A percentile compares a stretch with the other conserved stretches of the same genome.
These are phyloP conservation scores for Maccullochella peelii DNA, from an alignment of 2,113 vertebrate species.

Conservation along the genomic window DNA sequence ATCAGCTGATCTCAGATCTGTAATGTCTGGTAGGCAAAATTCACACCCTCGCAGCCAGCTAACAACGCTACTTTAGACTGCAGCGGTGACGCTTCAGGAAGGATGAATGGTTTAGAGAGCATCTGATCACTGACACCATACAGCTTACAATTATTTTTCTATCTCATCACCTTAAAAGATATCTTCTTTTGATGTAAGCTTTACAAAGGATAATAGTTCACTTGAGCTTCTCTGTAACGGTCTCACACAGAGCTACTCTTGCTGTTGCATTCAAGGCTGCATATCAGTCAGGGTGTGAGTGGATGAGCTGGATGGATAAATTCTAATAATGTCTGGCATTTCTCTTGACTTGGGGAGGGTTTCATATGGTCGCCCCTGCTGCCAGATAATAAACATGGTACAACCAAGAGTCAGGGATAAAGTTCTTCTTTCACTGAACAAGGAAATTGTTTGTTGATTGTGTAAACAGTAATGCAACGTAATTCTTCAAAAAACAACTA, in stretches of 20 bases:
- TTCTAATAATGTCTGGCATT: conserved; percentile 4
- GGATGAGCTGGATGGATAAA: neutral
- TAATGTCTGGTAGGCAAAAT: conserved; percentile 9
- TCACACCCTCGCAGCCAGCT: conserved; percentile 44
- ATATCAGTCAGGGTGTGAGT: conserved; percentile 27
- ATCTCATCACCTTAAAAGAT: neutral
- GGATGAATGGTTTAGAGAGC: neutral
- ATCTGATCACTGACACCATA: neutral
- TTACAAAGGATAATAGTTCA: neutral
- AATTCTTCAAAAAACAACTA: neutral
- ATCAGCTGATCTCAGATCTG: conserved; percentile 48
- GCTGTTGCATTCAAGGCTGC: conserved; percentile 10
- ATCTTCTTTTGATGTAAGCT: neutral
- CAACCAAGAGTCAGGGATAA: neutral
- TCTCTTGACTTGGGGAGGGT: conserved; percentile 5
- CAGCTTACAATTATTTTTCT: neutral
- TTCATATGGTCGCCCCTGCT: neutral
- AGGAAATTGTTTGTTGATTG: neutral
- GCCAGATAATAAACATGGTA: neutral
- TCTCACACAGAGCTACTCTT: neutral
- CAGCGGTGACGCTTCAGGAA: neutral
- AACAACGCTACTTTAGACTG: neutral
- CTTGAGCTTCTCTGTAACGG: neutral
- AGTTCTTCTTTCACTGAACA: conserved; percentile 11
- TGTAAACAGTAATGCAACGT: neutral